Evolutionary conservation across 2,113 vertebrate species (phyloP), one percentile per base, ranked within the genome.

Genomic region (Alligator sinensis): DNA sequence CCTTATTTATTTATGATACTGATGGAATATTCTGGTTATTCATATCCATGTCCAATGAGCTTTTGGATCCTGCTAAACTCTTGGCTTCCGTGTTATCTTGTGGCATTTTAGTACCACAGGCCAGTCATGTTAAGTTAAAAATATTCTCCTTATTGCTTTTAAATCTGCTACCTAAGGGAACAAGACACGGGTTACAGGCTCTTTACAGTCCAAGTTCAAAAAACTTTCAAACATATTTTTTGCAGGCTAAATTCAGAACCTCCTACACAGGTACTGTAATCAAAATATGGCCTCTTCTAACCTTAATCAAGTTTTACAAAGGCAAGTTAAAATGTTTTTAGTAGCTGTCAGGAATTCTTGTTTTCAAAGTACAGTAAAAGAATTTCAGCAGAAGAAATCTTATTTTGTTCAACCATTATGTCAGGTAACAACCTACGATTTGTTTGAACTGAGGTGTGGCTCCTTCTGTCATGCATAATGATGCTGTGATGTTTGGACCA

Each of bases 61-160:
- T 77, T 72, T 60, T 83, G 63, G 63, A 72, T 77, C 21, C 15
- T 66, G 24, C 21, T 63, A 75, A 76, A 19, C 15, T 77, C 24
- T 78, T 18, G 66, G 19, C 34, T n/a, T 83, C 28, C 89, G 25
- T 70, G 16, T 24, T 55, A 66, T 80, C 38, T 72, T 63, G 24
- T 28, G 21, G 34, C 68, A 72, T 59, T 47, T 27, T 6, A 83
- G 4, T 66, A 92, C 66, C 80, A 89, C 4, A 55, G 34, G 9
- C 38, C 64, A 59, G 57, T 59, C 93, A 64, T 76, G 68, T n/a
- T 59, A 96, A 84, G 88, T 24, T 27, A 47, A 15, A 55, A 47
- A 2, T 2, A 6, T 75, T 82, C 78, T 76, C n/a, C 9, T 72
- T 72, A 70, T 27, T 18, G n/a, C 12, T 27, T 76, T n/a, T 57